phyloP scores from a whole-genome alignment of 2,113 vertebrate species.

The Sinocyclocheilus grahami region DNA sequence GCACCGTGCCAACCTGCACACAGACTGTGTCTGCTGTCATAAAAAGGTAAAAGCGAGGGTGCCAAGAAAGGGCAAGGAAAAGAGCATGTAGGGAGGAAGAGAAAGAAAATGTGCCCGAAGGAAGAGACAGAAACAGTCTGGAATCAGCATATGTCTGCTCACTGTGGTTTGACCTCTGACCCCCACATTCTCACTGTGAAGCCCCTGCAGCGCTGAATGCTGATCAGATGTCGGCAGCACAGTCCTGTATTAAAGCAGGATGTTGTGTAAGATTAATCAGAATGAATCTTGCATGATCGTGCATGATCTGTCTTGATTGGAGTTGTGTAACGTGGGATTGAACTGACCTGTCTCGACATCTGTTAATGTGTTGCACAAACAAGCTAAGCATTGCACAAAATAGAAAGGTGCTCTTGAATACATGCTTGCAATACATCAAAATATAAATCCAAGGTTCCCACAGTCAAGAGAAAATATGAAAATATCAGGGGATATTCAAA shows the following conservation, averaged over 20 bases:
- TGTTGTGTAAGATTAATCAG: background rate
- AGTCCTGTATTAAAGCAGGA: slow-evolving; percentile 12
- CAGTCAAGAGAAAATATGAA: background rate
- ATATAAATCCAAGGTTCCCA: background rate
- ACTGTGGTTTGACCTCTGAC: slow-evolving; percentile 13
- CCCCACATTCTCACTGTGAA: background rate
- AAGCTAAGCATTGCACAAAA: slow-evolving; percentile 1
- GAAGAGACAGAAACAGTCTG: slow-evolving; percentile 7
- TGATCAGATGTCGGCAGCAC: background rate
- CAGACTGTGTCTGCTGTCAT: slow-evolving; percentile 43
- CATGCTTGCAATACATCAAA: background rate
- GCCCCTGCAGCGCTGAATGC: slow-evolving; percentile 19
- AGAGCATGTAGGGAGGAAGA: background rate
- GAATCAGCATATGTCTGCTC: slow-evolving; percentile 30
- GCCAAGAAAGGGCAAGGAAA: background rate
- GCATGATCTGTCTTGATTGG: background rate
- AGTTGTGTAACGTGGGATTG: slow-evolving; percentile 23
- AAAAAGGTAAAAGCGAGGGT: slow-evolving; percentile 40
- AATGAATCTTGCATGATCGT: background rate
- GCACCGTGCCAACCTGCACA: slow-evolving; percentile 48
- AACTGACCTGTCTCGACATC: background rate
- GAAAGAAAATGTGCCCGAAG: slow-evolving; percentile 7
- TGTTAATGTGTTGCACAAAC: slow-evolving; percentile 2
- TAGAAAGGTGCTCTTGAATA: background rate
- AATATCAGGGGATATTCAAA: background rate